Conservation (phyloP, 2,797 vertebrate genomes). For the Streptopelia turtur region DNA sequence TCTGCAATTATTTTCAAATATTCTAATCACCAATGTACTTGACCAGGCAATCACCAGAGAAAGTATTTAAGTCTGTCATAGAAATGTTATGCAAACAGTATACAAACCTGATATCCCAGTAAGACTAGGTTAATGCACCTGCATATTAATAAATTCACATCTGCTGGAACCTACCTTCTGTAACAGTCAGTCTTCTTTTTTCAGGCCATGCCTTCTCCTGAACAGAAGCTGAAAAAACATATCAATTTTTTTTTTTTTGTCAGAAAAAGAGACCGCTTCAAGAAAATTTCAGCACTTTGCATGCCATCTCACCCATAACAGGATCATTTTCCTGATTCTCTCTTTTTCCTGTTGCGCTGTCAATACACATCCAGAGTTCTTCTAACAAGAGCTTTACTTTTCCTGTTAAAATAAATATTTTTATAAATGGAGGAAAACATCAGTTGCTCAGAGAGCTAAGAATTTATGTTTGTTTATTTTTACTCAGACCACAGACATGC, state of each 20-base stretch:
- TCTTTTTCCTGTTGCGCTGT: slow-evolving; percentile 75
- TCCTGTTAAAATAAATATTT: slow-evolving; percentile 75
- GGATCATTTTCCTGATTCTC: slow-evolving; percentile 53
- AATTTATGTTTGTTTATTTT: not conserved
- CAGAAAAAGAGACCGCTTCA: not conserved
- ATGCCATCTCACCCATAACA: slow-evolving; percentile 60
- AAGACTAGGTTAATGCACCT: not conserved
- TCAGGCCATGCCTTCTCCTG: not conserved
- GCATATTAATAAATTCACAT: not conserved
- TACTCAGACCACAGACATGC: not conserved
- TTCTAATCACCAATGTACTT: not conserved
- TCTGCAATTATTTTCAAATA: not conserved
- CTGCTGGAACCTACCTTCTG: not conserved
- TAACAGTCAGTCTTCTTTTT: not conserved
- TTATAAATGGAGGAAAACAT: not conserved
- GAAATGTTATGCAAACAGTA: not conserved
- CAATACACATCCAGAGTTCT: slow-evolving; percentile 91
- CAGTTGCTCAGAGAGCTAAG: not conserved
- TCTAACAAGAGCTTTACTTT: slow-evolving; percentile 87
- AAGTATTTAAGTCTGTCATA: not conserved
- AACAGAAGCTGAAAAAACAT: not conserved
- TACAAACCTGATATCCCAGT: not conserved
- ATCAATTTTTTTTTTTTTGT: not conserved
- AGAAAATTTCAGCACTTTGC: not conserved
- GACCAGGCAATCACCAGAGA: not conserved